phyloP scores from a whole-genome alignment of 2,113 vertebrate genomes.

The Chauna torquata region DNA sequence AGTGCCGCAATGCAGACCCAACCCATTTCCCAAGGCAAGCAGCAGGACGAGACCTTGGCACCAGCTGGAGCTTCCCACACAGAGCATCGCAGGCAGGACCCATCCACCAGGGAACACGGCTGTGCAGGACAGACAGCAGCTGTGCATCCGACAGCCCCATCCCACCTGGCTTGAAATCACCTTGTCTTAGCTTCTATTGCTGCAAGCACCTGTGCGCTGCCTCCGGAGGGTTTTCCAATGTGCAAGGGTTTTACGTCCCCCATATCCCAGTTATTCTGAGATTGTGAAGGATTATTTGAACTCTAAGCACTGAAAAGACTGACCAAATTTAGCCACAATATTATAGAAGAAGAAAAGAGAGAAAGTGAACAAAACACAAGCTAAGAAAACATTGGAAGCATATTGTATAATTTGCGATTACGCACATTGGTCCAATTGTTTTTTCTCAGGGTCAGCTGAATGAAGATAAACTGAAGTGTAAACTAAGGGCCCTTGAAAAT shows the following conservation, averaged over 20 bases:
- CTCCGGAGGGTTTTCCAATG: neutral
- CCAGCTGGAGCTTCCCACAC: neutral
- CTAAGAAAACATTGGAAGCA: fast-evolving
- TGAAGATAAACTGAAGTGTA: conserved; percentile 88
- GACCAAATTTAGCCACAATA: neutral
- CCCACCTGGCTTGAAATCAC: neutral
- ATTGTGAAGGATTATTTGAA: fast-evolving
- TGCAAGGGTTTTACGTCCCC: neutral
- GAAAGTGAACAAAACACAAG: neutral
- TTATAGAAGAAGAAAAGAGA: neutral
- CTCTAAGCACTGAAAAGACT: neutral
- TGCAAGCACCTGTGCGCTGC: neutral
- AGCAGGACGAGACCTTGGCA: neutral
- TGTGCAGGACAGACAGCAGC: neutral
- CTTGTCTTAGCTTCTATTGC: neutral
- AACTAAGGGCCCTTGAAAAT: conserved; percentile 86
- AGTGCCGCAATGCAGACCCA: neutral
- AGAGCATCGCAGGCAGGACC: neutral
- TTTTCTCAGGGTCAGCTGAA: conserved; percentile 85
- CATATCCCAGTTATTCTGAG: neutral
- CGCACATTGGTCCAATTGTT: neutral
- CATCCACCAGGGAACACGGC: neutral
- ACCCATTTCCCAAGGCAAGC: neutral
- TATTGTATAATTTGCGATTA: neutral
- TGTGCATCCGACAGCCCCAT: neutral